These are phyloP conservation scores for Invenusta paracnida DNA, from an alignment of 2,888 invertebrate genomes.

Conservation along the genomic window DNA sequence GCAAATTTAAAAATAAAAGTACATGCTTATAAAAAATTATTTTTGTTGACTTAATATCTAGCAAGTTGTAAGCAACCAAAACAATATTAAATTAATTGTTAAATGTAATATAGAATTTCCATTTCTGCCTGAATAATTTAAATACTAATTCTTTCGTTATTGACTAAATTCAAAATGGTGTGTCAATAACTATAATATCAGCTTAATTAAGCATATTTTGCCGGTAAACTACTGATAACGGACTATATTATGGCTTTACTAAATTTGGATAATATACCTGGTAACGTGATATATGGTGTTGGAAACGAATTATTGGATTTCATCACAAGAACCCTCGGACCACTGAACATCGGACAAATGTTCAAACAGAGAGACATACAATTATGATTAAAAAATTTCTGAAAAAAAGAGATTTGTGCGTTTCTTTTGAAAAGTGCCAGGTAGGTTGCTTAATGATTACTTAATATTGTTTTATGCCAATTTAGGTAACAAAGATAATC, in stretches of 20 bases:
- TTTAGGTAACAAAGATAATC: background rate
- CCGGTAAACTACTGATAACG: slow-evolving; percentile 12
- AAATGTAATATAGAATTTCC: too few relatives aligned
- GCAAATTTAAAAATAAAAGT: too few relatives aligned
- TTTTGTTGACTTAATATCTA: too few relatives aligned
- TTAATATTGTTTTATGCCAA: background rate
- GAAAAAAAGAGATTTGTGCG: background rate
- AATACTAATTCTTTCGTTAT: background rate
- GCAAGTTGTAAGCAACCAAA: too few relatives aligned
- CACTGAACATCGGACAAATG: background rate
- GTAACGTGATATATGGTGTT: background rate
- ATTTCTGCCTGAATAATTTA: background rate
- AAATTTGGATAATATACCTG: slow-evolving; percentile 1
- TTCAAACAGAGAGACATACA: background rate
- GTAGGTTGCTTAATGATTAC: background rate
- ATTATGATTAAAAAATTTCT: background rate
- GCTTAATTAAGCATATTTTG: slow-evolving; percentile 21
- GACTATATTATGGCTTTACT: slow-evolving; percentile 22
- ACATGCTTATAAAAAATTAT: too few relatives aligned
- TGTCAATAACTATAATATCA: background rate
- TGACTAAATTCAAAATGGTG: background rate
- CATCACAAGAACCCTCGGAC: slow-evolving; percentile 8
- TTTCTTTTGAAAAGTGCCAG: background rate
- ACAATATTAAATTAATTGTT: too few relatives aligned
- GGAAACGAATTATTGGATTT: slow-evolving; percentile 17